A percentile compares a stretch with the other conserved stretches of the same genome.
These are phyloP conservation scores for Drosophila stalkeri DNA, from an alignment of 2,888 invertebrate species.

Conservation along the genomic window DNA sequence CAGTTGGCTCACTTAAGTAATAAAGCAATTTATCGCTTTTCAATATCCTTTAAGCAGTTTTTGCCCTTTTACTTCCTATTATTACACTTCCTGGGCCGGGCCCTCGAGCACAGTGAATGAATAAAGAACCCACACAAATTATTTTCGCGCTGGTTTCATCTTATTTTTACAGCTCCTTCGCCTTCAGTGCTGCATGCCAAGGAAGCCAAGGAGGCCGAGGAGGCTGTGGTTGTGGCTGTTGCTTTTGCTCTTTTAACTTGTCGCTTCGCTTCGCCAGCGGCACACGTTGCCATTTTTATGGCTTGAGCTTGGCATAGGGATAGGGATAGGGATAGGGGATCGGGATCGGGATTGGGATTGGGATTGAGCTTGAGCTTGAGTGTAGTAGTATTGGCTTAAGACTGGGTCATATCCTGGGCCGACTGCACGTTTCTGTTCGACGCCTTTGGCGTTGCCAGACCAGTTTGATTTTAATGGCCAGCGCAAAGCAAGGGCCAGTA, in stretches of 20 bases:
- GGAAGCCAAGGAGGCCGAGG: neutral
- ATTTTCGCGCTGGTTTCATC: conserved; percentile 71
- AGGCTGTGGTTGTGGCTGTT: conserved; percentile 14
- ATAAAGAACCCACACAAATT: conserved; percentile 68
- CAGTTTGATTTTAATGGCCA: conserved; percentile 67
- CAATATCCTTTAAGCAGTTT: conserved; percentile 75
- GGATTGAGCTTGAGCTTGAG: conserved; percentile 6
- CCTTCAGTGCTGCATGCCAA: conserved; percentile 17
- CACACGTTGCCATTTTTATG: conserved; percentile 78
- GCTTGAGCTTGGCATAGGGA: conserved; percentile 36
- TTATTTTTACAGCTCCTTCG: conserved; percentile 48
- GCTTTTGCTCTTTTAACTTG: conserved; percentile 55
- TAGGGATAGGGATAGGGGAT: conserved; percentile 15
- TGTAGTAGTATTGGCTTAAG: conserved; percentile 18
- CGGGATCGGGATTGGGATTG: conserved; percentile 1
- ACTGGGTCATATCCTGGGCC: conserved; percentile 51
- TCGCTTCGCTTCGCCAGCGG: conserved; percentile 65
- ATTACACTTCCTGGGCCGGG: conserved; percentile 44
- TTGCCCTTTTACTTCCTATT: conserved; percentile 56
- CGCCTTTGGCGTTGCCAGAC: conserved; percentile 58
- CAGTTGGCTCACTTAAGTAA: conserved; percentile 73
- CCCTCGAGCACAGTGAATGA: conserved; percentile 51
- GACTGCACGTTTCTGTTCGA: conserved; percentile 49
- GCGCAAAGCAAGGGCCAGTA: conserved; percentile 54
- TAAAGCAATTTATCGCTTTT: conserved; percentile 77